Conservation (phyloP, 2,113 vertebrate species). For the Orthochromis malagaraziensis region DNA sequence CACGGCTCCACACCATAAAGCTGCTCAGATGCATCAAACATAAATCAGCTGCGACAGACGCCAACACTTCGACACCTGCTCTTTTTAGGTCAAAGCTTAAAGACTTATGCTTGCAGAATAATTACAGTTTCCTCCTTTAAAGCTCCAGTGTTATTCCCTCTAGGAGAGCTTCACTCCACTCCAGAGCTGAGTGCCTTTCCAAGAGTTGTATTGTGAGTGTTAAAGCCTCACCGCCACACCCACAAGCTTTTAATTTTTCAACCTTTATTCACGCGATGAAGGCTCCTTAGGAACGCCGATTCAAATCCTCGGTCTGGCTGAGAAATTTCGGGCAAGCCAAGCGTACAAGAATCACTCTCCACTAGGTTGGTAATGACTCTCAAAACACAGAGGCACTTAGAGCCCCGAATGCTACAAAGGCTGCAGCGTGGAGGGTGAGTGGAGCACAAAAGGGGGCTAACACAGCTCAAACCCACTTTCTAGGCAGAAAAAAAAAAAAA, state of each 20-base stretch:
- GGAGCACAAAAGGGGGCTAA: background rate
- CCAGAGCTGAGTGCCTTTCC: slow-evolving; percentile 4
- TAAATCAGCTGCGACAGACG: slow-evolving; percentile 33
- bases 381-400: slow-evolving; percentile 34
- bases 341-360: background rate
- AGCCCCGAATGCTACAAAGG: background rate
- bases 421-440: background rate
- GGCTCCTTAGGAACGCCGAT: background rate
- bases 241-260: slow-evolving; percentile 17
- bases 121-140: slow-evolving; percentile 1
- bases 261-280: background rate
- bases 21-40: background rate
- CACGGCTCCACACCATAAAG: background rate
- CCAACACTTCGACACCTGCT: background rate
- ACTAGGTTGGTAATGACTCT: slow-evolving; percentile 33
- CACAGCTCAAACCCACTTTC: background rate
- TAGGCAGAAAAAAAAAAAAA: background rate
- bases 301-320: background rate
- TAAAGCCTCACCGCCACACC: background rate
- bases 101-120: background rate
- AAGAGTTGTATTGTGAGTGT: background rate
- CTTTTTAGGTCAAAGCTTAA: background rate
- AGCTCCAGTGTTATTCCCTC: background rate
- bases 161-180: background rate
- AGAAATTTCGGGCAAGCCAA: background rate